Base-by-base conservation (phyloP, 2,113 vertebrate genomes). In the Boulengeromyrus knoepffleri region DNA sequence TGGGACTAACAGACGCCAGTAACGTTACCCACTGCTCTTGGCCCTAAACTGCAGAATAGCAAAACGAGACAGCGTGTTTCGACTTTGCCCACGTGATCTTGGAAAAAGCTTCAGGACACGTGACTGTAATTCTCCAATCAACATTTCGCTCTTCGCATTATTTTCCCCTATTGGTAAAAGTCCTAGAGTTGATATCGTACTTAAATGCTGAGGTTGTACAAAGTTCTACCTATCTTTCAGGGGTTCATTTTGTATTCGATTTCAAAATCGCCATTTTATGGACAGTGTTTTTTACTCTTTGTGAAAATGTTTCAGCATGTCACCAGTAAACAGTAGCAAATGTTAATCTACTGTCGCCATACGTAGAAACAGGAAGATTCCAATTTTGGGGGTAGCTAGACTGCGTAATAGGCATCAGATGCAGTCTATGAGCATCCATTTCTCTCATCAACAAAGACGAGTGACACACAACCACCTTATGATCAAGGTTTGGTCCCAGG, bases 91-190 rank as follows among this genome's bases (percentile, higher is more conserved):
- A 58, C 24, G 52, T 85, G 77, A 89, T 49, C n/a, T 36, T 21
- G 77, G 39, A 17, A 12, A 62, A 53, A 36, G 77, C 80, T 19
- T 62, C 52, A 31, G 13, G 19, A 4, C 89, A 89, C 80, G 52
- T 89, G 89, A 85, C 80, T 17, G 1, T 47, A 19, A 7, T 52
- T 62, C 15, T 31, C 90, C 47, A 88, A 88, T 88, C 53, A 88
- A 42, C 31, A 39, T 42, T 80, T 80, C 15, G 36, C 74, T 80
- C 74, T 80, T 39, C 1, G 15, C 9, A 80, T 80, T 39, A 39
- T 2, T 80, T 19, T 80, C 15, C 1, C 15, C 36, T 42, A 31
- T 70, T 27, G 8, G 4, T 10, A 1, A 4, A 31, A 31, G 27
- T 31, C 62, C 27, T 13, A 0, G 10, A 31, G 27, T 31, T 80